These are phyloP conservation scores for Lucifuga dentata DNA, from an alignment of 2,113 vertebrate genomes.

Conservation along the genomic window DNA sequence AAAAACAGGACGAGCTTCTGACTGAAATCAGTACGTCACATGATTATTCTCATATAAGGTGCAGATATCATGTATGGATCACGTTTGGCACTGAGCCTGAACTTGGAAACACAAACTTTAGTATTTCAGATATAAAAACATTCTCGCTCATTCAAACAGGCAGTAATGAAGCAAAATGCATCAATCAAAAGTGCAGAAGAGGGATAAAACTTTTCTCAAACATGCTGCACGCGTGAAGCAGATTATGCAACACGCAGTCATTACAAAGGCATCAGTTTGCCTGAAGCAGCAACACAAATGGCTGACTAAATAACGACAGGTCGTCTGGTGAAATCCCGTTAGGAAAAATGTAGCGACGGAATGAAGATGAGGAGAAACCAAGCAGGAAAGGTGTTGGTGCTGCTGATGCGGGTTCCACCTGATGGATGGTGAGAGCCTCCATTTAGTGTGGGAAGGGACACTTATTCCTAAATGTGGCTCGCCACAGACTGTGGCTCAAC, in stretches of 20 bases:
- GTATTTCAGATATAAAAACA: slow-evolving; percentile 19
- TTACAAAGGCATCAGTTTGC: slow-evolving; percentile 28
- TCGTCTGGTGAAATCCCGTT: slow-evolving; percentile 29
- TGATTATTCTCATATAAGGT: slow-evolving; percentile 39
- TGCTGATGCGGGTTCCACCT: too few relatives aligned
- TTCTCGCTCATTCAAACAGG: slow-evolving; percentile 37
- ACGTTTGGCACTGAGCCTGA: slow-evolving; percentile 52
- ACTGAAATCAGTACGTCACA: slow-evolving; percentile 66
- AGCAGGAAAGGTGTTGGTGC: slow-evolving; percentile 10
- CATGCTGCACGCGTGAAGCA: slow-evolving; percentile 22
- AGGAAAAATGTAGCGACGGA: slow-evolving; percentile 45
- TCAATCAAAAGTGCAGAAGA: slow-evolving; percentile 72
- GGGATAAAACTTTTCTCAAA: slow-evolving; percentile 38
- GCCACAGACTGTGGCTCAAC: background rate
- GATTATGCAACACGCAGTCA: slow-evolving; percentile 23
- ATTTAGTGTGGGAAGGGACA: slow-evolving; percentile 40
- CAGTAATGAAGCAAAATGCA: slow-evolving; percentile 54
- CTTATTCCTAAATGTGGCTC: slow-evolving; percentile 41
- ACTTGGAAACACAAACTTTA: slow-evolving; percentile 4
- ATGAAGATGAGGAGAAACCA: slow-evolving; percentile 56
- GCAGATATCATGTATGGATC: slow-evolving; percentile 8
- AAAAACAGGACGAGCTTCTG: too few relatives aligned
- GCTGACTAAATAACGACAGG: background rate
- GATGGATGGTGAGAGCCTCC: too few relatives aligned
- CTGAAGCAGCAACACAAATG: slow-evolving; percentile 14